Conservation (phyloP, 2,797 vertebrate genomes). For the Mus minutoides region DNA sequence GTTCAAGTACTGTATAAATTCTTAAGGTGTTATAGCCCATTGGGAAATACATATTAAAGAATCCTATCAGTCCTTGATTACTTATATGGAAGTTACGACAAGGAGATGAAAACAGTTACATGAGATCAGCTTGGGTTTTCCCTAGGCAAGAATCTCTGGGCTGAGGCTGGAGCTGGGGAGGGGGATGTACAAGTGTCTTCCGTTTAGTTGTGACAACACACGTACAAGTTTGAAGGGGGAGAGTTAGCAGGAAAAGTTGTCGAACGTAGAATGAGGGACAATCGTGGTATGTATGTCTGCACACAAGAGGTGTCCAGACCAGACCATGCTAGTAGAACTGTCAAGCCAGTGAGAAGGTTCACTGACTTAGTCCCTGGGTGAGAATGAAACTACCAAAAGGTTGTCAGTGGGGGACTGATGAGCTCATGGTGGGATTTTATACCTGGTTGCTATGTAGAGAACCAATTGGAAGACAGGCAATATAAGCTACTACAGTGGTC, state of each 20-base stretch:
- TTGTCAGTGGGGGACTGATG: background rate
- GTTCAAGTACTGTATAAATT: background rate
- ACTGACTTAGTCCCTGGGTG: background rate
- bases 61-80: background rate
- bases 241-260: background rate
- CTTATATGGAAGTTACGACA: background rate
- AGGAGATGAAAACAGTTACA: background rate
- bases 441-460: background rate
- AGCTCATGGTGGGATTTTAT: constrained; percentile 10
- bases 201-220: background rate
- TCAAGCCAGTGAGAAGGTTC: background rate
- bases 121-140: background rate
- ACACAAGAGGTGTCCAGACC: no score
- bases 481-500: background rate
- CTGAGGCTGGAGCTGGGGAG: background rate
- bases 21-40: background rate
- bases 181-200: rapidly evolving
- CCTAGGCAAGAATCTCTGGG: background rate
- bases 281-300: background rate
- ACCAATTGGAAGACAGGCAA: background rate
- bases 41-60: constrained; percentile 15
- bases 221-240: background rate
- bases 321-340: background rate
- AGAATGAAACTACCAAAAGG: background rate
- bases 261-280: background rate